Base-by-base conservation (phyloP, 2,113 vertebrate species). In the Ceratotherium simum region DNA sequence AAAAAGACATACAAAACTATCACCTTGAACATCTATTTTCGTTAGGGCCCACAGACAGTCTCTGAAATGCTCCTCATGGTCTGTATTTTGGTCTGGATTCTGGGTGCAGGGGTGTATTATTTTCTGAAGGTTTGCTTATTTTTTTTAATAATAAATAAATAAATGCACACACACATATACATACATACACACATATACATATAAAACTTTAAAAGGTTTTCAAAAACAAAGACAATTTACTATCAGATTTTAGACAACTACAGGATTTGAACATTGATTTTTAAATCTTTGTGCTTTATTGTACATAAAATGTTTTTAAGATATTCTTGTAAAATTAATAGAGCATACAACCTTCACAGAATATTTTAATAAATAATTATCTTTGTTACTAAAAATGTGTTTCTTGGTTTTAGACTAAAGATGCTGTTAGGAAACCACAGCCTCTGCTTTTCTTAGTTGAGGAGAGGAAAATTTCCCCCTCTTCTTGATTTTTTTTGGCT, bases 21-120 rank as follows among this genome's bases (percentile, higher is more conserved):
- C 25, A 78, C 18, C 36, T 67, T 39, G 8, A 2, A n/a, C 25
- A 14, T 62, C 10, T 6, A 17, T 51, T 89, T 73, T 29, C 42
- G 20, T 48, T 60, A 20, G 2, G 8, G 8, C 12, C 13, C 29
- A 62, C 1, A 1, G 3, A 48, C 13, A 1, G 3, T 46, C 13
- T 31, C 62, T 72, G 12, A 64, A 72, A 64, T 0, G 23, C 8
- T 79, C 16, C 1, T 39, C 25, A 17, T 65, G 31, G 25, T 94
- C 12, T 75, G 5, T n/a, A 33, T 39, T 72, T 62, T 65, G 17
- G 5, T 46, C 29, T 79, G 4, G 42, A 1, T n/a, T 20, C 39
- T 85, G 5, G 3, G 7, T 60, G 33, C 17, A 54, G 8, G 4
- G 31, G 56, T n/a, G 4, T 48, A 72, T 36, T 36, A 8, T 33